These are phyloP conservation scores for Microchrysa polita DNA, from an alignment of 2,888 invertebrate species.

Conservation along the genomic window DNA sequence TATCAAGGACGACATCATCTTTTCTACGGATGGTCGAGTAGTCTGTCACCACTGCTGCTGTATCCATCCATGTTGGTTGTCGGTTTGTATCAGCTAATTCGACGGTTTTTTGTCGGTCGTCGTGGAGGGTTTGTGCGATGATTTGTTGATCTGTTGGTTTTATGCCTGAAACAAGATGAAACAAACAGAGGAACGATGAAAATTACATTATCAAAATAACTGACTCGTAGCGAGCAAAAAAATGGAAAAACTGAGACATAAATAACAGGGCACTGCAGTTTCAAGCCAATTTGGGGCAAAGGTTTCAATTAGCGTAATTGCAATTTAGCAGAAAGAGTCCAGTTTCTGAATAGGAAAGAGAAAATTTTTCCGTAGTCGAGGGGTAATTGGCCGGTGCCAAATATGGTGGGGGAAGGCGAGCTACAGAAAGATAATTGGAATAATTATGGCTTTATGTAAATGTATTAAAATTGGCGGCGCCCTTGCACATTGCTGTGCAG, in stretches of 20 bases:
- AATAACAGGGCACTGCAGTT: not conserved
- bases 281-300: slow-evolving; percentile 18
- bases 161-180: slow-evolving; percentile 47
- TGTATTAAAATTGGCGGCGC: not conserved
- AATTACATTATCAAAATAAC: slow-evolving; percentile 12
- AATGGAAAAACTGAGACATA: not conserved
- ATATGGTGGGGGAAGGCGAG: not conserved
- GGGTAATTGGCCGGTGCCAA: not conserved
- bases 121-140: slow-evolving; percentile 44
- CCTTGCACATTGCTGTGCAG: not conserved
- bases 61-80: slow-evolving; percentile 3
- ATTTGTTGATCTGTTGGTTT: slow-evolving; percentile 49
- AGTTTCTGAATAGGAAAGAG: not conserved
- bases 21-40: not conserved
- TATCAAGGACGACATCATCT: not conserved
- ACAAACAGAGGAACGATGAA: slow-evolving; percentile 12
- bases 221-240: not conserved
- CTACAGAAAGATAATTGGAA: not conserved
- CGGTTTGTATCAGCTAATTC: slow-evolving; percentile 49
- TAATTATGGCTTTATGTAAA: not conserved
- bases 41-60: slow-evolving; percentile 15
- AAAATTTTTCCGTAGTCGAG: not conserved
- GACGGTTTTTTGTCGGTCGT: slow-evolving; percentile 47
- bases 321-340: slow-evolving; percentile 7
- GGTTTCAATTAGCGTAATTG: slow-evolving; percentile 41